Evolutionary conservation across 2,888 invertebrate species (phyloP), one percentile per base, ranked within the genome.

Genomic region (Rhogogaster chlorosoma): DNA sequence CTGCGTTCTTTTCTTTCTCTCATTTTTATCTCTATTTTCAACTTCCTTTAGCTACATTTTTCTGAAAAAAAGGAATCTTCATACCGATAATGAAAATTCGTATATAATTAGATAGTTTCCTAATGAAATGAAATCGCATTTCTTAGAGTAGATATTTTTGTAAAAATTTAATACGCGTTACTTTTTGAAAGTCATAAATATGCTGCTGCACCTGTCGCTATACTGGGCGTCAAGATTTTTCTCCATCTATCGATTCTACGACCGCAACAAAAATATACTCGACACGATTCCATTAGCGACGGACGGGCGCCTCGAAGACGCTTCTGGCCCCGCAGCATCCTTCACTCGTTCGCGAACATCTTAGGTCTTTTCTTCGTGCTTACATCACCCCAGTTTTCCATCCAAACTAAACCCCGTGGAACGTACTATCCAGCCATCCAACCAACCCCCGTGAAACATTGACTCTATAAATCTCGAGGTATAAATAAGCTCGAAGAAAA

Each of bases 381-480:
- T 70, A 70, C 70, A 70, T 70, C 70, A 70, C 36, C 36, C 32
- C 32, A 70, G 70, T 36, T 70, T 70, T 70, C 26, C 32, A 36
- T 32, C 70, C 36, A 10, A 22, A 22, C 22, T 10, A 12, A 22
- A 26, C 22, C 70, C 26, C 36, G 26, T 70, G 18, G 32, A 36
- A 70, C 26, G 15, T 36, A 70, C 70, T 70, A 36, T 15, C 45
- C 45, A 45, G 10, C 32, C 32, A n/a, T 61, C n/a, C 5, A 70
- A 70, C 70, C 18, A 6, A 32, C 61, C 32, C 71, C 83, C 36
- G 15, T 80, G 64, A 80, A 80, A 80, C 84, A 77, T 77, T 26
- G 64, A 78, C 84, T 84, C 84, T 38, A 84, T 84, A 80, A 84
- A 84, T 84, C 84, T 61, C 18, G 4, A 38, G 84, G 22, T 80